Evolutionary conservation across 2,888 invertebrate species (phyloP).

Genomic region (Cephalotes varians): DNA sequence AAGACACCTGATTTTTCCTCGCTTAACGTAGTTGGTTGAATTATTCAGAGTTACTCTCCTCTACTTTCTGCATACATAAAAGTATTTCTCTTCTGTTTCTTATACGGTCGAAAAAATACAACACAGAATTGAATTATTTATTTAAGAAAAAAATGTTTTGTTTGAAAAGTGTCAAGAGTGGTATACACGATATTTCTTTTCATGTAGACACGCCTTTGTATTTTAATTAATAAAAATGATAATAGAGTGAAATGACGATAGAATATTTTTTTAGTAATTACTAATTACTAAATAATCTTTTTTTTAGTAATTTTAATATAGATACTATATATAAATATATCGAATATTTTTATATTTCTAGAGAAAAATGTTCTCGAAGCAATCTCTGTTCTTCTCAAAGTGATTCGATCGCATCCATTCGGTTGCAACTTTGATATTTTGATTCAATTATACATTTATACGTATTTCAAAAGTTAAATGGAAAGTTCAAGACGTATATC

Average conservation of each 20-base stretch:
- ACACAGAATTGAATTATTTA: slow-evolving; percentile 10
- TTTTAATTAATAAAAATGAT: not conserved
- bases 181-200: not conserved
- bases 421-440: not conserved
- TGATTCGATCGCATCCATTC: not conserved
- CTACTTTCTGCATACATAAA: not conserved
- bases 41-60: slow-evolving; percentile 33
- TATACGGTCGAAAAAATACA: not conserved
- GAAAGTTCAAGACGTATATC: not conserved
- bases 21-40: not conserved
- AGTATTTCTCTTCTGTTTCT: not conserved
- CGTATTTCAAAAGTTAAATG: slow-evolving; percentile 14
- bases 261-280: not conserved
- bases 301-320: not conserved
- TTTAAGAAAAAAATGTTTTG: not conserved
- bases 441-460: slow-evolving; percentile 1
- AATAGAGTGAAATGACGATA: not conserved
- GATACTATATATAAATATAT: not conserved
- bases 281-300: not conserved
- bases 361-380: not conserved
- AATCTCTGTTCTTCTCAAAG: slow-evolving; percentile 5
- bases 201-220: not conserved
- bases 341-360: not conserved
- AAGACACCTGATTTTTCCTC: not conserved
- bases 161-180: not conserved